A percentile compares a stretch with the other conserved stretches of the same genome.
These are phyloP conservation scores for Lucinisca nassula DNA, from an alignment of 2,888 invertebrate species.

Conservation along the genomic window DNA sequence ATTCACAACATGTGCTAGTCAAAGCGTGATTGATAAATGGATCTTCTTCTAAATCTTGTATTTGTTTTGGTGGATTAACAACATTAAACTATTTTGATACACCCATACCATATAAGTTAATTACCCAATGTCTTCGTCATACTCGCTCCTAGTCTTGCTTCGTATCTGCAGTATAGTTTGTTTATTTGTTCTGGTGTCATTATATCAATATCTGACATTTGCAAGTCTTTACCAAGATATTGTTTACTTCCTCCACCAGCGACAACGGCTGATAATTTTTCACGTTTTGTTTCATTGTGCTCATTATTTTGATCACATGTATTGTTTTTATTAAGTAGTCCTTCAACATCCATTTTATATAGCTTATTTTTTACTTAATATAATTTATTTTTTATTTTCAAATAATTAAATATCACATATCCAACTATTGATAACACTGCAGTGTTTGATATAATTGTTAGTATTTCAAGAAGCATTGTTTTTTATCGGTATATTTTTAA, in stretches of 20 bases:
- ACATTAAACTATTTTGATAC: constrained; percentile 47
- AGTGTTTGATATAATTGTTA: too few species aligned
- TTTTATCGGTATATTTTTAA: too few species aligned
- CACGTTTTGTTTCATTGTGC: constrained; percentile 37
- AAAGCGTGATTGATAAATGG: constrained; percentile 55
- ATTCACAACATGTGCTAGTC: constrained; percentile 21
- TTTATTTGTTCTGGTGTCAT: constrained; percentile 49
- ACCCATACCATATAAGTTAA: constrained; percentile 54
- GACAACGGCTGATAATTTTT: constrained; percentile 56
- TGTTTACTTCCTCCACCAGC: constrained; percentile 50
- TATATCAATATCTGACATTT: constrained; percentile 44
- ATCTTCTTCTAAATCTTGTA: constrained; percentile 58
- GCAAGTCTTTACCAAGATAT: constrained; percentile 51
- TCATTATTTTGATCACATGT: constrained; percentile 7
- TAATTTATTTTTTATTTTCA: constrained; percentile 11
- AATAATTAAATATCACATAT: constrained; percentile 48
- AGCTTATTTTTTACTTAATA: too few species aligned
- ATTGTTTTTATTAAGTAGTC: constrained; percentile 24
- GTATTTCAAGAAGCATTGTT: too few species aligned
- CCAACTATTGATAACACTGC: too few species aligned
- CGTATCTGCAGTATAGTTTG: constrained; percentile 55
- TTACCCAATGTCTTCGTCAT: constrained; percentile 62
- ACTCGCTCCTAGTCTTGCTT: constrained; percentile 52
- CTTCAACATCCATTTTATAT: constrained; percentile 54
- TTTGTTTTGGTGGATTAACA: constrained; percentile 48